Evolutionary conservation across 2,113 vertebrate genomes (phyloP).

Genomic region (Chlorocebus sabaeus): DNA sequence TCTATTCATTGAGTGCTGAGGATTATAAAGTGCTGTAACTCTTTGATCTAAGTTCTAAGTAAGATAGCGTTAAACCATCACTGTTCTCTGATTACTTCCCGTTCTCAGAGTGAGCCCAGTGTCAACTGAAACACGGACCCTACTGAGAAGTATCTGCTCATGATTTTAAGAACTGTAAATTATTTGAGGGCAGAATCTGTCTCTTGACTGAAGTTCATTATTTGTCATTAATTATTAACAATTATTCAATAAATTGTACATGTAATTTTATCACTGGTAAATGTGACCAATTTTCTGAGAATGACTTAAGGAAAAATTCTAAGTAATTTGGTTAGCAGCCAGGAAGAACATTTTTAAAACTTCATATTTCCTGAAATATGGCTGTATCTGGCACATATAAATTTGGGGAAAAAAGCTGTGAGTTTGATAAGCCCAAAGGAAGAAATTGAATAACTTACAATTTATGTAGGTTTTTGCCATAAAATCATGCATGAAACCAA

Average conservation of each 20-base stretch:
- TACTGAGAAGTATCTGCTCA: background rate
- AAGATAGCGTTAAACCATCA: background rate
- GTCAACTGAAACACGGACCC: background rate
- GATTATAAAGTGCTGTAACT: conserved; percentile 41
- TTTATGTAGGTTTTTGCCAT: conserved; percentile 13
- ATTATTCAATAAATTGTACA: background rate
- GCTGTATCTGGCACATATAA: background rate
- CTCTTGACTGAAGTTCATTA: background rate
- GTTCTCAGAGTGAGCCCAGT: background rate
- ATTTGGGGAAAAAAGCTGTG: background rate
- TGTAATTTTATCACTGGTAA: conserved; percentile 25
- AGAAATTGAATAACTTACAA: background rate
- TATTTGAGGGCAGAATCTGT: background rate
- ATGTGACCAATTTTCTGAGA: background rate
- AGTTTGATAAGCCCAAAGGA: conserved; percentile 38
- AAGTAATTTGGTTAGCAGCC: conserved; percentile 9
- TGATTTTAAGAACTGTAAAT: background rate
- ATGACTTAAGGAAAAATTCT: conserved; percentile 13
- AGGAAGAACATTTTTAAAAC: background rate
- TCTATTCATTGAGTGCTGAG: conserved; percentile 36
- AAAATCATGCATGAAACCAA: conserved; percentile 52
- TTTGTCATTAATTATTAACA: conserved; percentile 48
- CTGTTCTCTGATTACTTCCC: background rate
- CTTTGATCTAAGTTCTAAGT: conserved; percentile 41
- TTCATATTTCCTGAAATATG: background rate